Evolutionary conservation across 2,797 vertebrate species (phyloP), one percentile per base, ranked within the genome.

Genomic region (Alcedo quadribrachys): DNA sequence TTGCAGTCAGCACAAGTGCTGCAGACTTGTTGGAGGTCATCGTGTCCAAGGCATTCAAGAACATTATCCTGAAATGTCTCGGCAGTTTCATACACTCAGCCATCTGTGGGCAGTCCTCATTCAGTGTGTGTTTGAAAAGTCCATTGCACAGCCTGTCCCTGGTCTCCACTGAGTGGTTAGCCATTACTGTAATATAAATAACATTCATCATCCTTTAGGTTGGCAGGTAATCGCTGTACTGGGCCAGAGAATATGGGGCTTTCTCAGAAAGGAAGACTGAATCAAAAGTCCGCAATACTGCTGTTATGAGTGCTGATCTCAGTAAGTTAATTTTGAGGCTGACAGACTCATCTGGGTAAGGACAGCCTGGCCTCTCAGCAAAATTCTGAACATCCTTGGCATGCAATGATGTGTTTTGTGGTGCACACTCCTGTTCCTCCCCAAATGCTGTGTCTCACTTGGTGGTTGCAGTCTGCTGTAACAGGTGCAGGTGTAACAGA

Each of bases 111-210:
- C 87, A 85, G 79, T 69, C 77, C 82, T 93, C 73, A n/a, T 85
- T 91, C 79, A 43, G 62, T 13, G 51, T 45, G 28, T 67, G 55
- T 63, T 89, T 78, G 76, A 53, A 70, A 92, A 94, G 93, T 85
- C 95, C 85, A 32, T 19, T 87, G 81, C 93, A 93, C 84, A 90
- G 81, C 58, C 88, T 90, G 92, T 89, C 86, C 84, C 88, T 63
- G 68, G 74, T 93, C 95, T 93, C 86, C 76, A 83, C 55, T 60
- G 93, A 90, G 81, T 71, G 79, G 35, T 93, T 93, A 89, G 86
- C 86, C 90, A 87, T 95, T 95, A 87, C 88, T 30, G 28, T 85
- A 92, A 94, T 87, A 93, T 92, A 94, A 94, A 94, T 93, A 90
- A 66, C 82, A 90, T 93, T 89, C 86, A 92, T 95, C 95, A 90